phyloP scores from a whole-genome alignment of 2,888 invertebrate genomes.

The Drosophila prostipennis region DNA sequence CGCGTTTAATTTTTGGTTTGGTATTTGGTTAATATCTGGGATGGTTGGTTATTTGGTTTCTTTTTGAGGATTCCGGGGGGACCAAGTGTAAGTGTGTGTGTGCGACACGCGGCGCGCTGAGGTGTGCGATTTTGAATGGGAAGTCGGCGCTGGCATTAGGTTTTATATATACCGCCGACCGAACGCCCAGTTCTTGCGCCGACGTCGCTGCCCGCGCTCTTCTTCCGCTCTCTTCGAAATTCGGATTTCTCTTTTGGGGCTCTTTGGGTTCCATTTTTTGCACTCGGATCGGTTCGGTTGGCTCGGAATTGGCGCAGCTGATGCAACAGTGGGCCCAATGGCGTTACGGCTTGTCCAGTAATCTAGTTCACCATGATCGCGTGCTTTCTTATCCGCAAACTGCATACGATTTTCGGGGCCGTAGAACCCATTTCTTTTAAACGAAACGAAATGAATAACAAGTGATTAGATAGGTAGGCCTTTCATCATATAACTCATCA shows the following conservation, averaged over 20 bases:
- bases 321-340: conserved; percentile 13
- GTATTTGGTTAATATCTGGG: conserved; percentile 18
- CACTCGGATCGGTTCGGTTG: not conserved
- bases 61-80: conserved; percentile 19
- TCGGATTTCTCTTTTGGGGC: conserved; percentile 23
- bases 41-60: not conserved
- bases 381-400: not conserved
- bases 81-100: conserved; percentile 35
- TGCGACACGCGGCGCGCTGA: conserved; percentile 65
- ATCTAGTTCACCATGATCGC: conserved; percentile 12
- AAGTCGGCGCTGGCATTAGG: conserved; percentile 32
- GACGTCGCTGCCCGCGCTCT: conserved; percentile 34
- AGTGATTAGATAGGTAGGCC: not conserved
- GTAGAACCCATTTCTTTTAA: not conserved
- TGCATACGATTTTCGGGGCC: not conserved
- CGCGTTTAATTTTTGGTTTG: conserved; percentile 9
- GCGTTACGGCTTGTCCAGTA: not conserved
- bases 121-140: conserved; percentile 70
- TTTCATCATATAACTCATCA: not conserved
- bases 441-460: not conserved
- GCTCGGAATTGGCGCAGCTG: not conserved
- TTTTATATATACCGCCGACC: conserved; percentile 67
- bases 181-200: conserved; percentile 50
- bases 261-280: conserved; percentile 22
- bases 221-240: conserved; percentile 6